Evolutionary conservation across 2,797 vertebrate species (phyloP), one percentile per base, ranked within the genome.

Genomic region (Emys orbicularis): DNA sequence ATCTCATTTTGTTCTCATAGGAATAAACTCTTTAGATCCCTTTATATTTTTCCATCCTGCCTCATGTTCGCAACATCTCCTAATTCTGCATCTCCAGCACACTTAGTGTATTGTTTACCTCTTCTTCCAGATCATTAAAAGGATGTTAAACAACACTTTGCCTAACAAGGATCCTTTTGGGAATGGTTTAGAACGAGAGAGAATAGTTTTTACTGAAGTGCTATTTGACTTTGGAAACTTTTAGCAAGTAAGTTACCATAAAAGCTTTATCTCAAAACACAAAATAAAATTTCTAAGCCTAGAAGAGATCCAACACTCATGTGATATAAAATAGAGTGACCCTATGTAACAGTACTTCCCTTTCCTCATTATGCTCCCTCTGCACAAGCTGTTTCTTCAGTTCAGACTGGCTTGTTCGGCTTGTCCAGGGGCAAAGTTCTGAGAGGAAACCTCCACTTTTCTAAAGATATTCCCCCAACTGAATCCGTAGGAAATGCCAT

Each of bases 121-220:
- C 56, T 68, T 86, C 83, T 86, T 83, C 34, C 27, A 94, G n/a
- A 81, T 80, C 81, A 79, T 83, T 82, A 90, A 27, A 93, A 56
- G 54, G 49, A 90, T 19, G 34, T 57, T 87, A 83, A 88, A 50
- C 44, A 83, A 41, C 90, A 81, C 5, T 49, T 21, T 83, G 81
- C 41, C 18, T 61, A 81, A 87, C 3, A 3, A 44, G 81, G 1
- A 79, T 84, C 25, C 74, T 21, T 84, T 85, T 44, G 10, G 53
- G 29, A 68, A 34, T 92, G 82, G 6, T 50, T 10, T 41, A 79
- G 68, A 13, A 2, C 47, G 79, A 76, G 44, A 29, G 41, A 47
- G 23, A 76, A 44, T 15, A 27, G 41, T 50, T 79, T 83, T 15
- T 81, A 87, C 8, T 31, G 49, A 90, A 53, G 79, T 21, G 2